Conservation (phyloP, 2,888 invertebrate species). For the Loripinus fragilis region DNA sequence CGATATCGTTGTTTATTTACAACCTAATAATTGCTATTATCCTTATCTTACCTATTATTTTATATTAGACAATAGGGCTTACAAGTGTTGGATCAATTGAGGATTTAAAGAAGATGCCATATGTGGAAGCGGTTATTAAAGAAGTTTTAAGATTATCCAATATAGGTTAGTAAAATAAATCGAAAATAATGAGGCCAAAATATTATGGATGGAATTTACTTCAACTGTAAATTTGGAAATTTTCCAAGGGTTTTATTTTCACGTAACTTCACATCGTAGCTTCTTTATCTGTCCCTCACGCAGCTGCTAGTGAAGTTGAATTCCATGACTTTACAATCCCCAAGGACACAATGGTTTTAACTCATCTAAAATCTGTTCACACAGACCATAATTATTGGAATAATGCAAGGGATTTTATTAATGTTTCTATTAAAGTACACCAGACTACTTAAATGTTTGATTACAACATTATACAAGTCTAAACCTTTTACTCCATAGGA, state of each 20-base stretch:
- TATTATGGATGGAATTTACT: too few relatives aligned
- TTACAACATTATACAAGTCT: too few relatives aligned
- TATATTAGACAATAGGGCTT: not conserved
- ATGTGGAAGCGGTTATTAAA: conserved; percentile 49
- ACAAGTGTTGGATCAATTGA: conserved; percentile 3
- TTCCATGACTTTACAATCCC: conserved; percentile 48
- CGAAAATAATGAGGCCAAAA: too few relatives aligned
- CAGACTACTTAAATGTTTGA: too few relatives aligned
- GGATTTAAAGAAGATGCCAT: conserved; percentile 38
- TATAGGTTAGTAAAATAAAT: conserved; percentile 35
- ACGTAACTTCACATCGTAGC: conserved; percentile 30
- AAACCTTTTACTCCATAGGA: too few relatives aligned
- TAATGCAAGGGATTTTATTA: conserved; percentile 42
- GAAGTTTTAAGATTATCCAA: conserved; percentile 52
- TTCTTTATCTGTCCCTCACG: conserved; percentile 55
- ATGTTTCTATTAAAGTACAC: too few relatives aligned
- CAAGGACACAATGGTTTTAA: conserved; percentile 55
- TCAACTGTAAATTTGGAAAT: too few relatives aligned
- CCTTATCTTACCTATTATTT: too few relatives aligned
- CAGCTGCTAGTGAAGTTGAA: conserved; percentile 41
- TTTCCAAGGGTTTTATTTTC: too few relatives aligned
- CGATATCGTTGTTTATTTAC: too few relatives aligned
- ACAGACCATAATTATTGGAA: conserved; percentile 50
- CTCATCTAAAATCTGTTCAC: conserved; percentile 50
- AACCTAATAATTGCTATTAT: too few relatives aligned